Evolutionary conservation across 2,113 vertebrate genomes (phyloP).

Genomic region (Brachypteracias leptosomus): DNA sequence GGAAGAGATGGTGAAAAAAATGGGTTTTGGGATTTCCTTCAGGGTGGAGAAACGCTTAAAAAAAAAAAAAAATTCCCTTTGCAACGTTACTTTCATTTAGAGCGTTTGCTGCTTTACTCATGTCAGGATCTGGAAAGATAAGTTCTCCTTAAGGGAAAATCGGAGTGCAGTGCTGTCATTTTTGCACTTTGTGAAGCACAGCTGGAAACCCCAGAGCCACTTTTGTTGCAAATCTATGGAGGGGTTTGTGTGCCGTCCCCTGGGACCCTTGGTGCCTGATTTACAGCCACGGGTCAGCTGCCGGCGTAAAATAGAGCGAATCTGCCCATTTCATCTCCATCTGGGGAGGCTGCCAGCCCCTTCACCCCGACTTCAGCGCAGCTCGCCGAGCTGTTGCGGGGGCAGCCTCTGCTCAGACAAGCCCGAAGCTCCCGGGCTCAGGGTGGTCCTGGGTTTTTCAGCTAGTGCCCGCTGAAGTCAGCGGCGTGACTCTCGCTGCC

Average conservation of each 20-base stretch:
- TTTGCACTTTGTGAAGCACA: background rate
- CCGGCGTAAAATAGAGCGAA: background rate
- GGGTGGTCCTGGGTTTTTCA: background rate
- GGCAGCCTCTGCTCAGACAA: background rate
- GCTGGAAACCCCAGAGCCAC: constrained; percentile 1
- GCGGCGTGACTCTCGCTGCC: background rate
- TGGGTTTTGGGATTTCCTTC: background rate
- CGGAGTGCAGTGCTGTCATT: background rate
- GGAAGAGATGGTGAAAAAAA: background rate
- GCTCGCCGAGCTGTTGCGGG: background rate
- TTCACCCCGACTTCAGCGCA: background rate
- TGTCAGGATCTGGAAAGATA: background rate
- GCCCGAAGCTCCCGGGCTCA: background rate
- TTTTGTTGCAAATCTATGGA: background rate
- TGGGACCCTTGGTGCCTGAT: background rate
- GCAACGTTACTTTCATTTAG: background rate
- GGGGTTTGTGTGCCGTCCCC: background rate
- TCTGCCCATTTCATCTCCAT: background rate
- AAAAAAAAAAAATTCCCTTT: background rate
- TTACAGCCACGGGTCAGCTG: background rate
- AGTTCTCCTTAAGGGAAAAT: background rate
- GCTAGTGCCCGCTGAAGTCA: background rate
- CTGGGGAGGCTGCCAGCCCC: no score
- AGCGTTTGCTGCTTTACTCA: background rate
- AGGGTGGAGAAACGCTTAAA: background rate